Base-by-base conservation (phyloP, 2,797 vertebrate species). In the Pipistrellus kuhlii region DNA sequence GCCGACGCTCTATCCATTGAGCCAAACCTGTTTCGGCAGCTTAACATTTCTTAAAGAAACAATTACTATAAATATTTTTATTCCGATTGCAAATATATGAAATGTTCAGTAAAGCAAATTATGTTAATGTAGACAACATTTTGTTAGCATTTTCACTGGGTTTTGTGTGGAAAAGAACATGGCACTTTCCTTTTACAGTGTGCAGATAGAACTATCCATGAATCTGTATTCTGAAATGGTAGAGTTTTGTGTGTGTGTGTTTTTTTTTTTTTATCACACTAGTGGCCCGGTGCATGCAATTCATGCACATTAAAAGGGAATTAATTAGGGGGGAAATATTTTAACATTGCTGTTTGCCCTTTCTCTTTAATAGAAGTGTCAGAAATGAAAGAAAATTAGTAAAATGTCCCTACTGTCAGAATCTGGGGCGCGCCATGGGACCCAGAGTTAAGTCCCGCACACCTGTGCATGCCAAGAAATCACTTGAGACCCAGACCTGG, bases 1-100 rank as follows among this genome's bases (percentile, higher is more conserved):
- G 35, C 35, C 35, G 35, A 35, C 35, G 4, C 35, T 35, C 35
- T 4, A 35, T 35, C 35, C 35, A 35, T 35, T 35, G 35, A 35
- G 35, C 35, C 35, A 35, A 35, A 35, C 35, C 35, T 2, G 35
- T 35, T 35, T 35, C 35, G 35, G 35, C 35, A 87, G 46, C 53
- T 71, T 87, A 69, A 85, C 41, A 25, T 89, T 91, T 21, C 73
- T 62, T 38, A 85, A 95, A 80, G 73, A 59, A 91, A 48, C 2
- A 55, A 53, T 92, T 68, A 76, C 51, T 48, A 44, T 72, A 91
- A 89, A 68, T 92, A 38, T 82, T 71, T 89, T 93, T 86, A 73
- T 27, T 62, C 41, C 85, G 53, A 66, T 80, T 51, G 25, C 15
- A 78, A 51, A 68, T 87, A 72, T 78, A n/a, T 30, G 68, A 83